Conservation (phyloP, 2,113 vertebrate genomes). For the Nibea coibor region DNA sequence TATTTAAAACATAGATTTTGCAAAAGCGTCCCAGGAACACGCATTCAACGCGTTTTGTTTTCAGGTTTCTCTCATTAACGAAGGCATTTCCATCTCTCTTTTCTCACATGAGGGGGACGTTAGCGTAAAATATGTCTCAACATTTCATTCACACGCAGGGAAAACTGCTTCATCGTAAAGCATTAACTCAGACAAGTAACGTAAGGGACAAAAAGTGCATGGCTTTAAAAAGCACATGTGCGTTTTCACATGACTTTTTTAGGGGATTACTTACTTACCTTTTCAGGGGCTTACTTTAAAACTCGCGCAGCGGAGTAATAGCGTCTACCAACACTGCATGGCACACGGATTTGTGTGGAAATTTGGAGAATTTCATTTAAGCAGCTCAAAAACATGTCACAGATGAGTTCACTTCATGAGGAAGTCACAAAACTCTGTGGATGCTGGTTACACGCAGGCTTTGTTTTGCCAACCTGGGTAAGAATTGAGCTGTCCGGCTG, state of each 20-base stretch:
- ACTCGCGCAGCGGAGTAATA: neutral
- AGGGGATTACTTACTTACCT: neutral
- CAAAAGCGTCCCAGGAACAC: neutral
- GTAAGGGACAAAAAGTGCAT: neutral
- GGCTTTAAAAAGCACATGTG: neutral
- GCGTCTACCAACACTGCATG: neutral
- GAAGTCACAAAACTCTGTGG: too few relatives aligned
- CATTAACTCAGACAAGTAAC: too few relatives aligned
- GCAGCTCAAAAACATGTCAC: neutral
- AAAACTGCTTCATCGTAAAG: too few relatives aligned
- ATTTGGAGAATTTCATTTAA: neutral
- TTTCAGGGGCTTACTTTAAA: neutral
- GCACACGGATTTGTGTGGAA: neutral
- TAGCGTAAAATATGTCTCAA: too few relatives aligned
- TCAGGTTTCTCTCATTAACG: neutral
- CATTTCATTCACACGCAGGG: too few relatives aligned
- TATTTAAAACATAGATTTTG: neutral
- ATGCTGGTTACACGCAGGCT: too few relatives aligned
- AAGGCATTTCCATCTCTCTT: neutral
- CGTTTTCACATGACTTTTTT: neutral
- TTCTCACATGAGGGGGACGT: too few relatives aligned
- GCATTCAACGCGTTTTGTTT: neutral
- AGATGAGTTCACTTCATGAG: neutral
- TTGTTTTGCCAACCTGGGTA: neutral
- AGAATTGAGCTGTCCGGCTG: neutral